Evolutionary conservation across 2,113 vertebrate species (phyloP), one percentile per base, ranked within the genome.

Genomic region (Syngnathoides biaculeatus): DNA sequence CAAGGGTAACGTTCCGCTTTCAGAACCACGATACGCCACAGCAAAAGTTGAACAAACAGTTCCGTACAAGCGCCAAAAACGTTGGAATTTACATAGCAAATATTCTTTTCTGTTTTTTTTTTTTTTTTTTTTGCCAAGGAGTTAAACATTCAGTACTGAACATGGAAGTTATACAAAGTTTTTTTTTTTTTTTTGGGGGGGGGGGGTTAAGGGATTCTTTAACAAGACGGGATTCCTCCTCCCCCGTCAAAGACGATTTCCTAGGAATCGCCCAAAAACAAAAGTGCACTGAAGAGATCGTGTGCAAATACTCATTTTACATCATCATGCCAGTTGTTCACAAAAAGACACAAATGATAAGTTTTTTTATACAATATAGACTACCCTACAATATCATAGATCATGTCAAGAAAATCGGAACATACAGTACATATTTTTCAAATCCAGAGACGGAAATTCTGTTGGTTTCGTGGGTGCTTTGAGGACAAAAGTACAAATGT

Each of bases 61-160:
- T 73, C 82, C 65, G 55, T 77, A 82, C 35, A 81, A 77, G 73
- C 75, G 86, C 74, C 55, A 71, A 67, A 67, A 79, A 79, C 58
- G 56, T 47, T 77, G 69, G 74, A 79, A 80, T 79, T 74, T 69
- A 88, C 85, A 87, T 69, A 67, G 69, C 81, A 83, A 88, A 77
- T 79, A 87, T 80, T 60, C 64, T 40, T 22, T n/a, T 40, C n/a
- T 50, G 19, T 17, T 7, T 50, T n/a, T 39, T 38, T 20, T 20
- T 42, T 61, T 3, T 50, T 65, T 86, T 89, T 86, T 64, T 82
- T 63, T 84, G 75, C 80, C 69, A 72, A 85, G 84, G 67, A 69
- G 87, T 73, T 73, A 68, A 87, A 90, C 87, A 90, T 89, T 89
- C 70, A 90, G 63, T 64, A 79, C 64, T 61, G 66, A 78, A 76